Percentiles rank a stretch among this genome's conserved stretches.
These are phyloP conservation scores for Aix galericulata DNA, from an alignment of 2,113 vertebrate genomes.

Conservation along the genomic window DNA sequence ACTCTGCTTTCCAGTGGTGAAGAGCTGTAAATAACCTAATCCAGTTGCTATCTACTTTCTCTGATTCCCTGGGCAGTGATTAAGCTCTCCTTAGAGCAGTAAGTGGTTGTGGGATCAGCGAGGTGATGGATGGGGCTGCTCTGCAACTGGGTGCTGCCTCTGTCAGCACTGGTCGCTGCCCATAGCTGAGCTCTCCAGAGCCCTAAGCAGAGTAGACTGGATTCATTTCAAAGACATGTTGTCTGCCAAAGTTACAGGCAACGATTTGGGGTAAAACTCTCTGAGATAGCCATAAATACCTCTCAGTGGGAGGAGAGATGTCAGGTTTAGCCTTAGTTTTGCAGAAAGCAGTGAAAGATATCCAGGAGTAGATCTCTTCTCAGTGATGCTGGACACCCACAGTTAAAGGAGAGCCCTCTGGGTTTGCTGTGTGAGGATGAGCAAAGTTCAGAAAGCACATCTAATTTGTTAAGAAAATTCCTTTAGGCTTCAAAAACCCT, in stretches of 20 bases:
- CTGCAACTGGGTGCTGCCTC: not conserved
- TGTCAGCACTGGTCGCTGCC: rapidly evolving
- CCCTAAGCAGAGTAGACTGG: not conserved
- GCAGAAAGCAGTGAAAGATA: not conserved
- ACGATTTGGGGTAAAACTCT: not conserved
- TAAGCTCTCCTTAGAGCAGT: not conserved
- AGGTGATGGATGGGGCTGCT: not conserved
- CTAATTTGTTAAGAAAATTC: not conserved
- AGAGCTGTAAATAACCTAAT: not conserved
- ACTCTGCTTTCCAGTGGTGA: not conserved
- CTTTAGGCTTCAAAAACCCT: not conserved
- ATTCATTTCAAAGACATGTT: not conserved
- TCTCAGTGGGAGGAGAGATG: not conserved
- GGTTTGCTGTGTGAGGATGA: not conserved
- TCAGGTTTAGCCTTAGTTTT: not conserved
- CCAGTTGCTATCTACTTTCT: not conserved
- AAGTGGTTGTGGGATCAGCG: not conserved
- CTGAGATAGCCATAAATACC: not conserved
- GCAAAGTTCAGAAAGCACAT: not conserved
- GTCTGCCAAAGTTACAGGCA: not conserved
- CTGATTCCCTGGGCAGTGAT: not conserved
- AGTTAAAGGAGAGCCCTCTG: not conserved
- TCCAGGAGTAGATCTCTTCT: not conserved
- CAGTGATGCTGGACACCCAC: not conserved
- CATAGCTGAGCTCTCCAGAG: not conserved